A percentile compares a stretch with the other conserved stretches of the same genome.
Evolutionary conservation across 2,888 invertebrate genomes (phyloP).

Genomic region (Cephalotes varians): DNA sequence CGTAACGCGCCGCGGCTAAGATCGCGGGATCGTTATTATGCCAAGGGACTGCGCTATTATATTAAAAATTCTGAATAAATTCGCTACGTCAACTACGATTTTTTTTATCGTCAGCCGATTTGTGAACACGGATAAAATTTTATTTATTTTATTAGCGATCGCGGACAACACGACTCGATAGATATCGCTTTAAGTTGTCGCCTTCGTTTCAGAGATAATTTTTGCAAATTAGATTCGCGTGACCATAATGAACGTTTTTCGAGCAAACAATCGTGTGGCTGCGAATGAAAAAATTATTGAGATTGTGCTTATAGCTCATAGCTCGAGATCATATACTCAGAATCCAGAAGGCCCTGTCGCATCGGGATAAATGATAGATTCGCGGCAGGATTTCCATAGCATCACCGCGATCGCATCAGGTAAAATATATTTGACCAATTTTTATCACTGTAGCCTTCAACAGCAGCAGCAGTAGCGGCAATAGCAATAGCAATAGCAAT

Average conservation of each 20-base stretch:
- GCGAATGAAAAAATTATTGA: background rate
- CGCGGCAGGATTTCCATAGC: background rate
- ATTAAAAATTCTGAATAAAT: conserved; percentile 7
- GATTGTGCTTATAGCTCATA: background rate
- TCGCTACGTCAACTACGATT: background rate
- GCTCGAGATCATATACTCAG: background rate
- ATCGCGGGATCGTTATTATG: conserved; percentile 9
- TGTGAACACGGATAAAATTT: background rate
- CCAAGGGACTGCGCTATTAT: background rate
- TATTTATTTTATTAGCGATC: background rate
- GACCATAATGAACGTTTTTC: background rate
- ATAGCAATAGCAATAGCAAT: background rate
- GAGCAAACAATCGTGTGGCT: background rate
- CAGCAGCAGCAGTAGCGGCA: background rate
- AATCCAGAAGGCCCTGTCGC: background rate
- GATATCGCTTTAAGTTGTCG: background rate
- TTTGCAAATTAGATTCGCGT: background rate
- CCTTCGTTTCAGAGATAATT: background rate
- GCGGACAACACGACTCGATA: background rate
- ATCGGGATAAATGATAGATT: background rate
- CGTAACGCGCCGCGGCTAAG: background rate
- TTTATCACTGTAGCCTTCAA: conserved; percentile 27
- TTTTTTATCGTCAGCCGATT: background rate
- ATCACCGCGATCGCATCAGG: background rate
- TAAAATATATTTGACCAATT: conserved; percentile 25